phyloP scores from a whole-genome alignment of 2,888 invertebrate genomes.

The Cataglyphis cursor region DNA sequence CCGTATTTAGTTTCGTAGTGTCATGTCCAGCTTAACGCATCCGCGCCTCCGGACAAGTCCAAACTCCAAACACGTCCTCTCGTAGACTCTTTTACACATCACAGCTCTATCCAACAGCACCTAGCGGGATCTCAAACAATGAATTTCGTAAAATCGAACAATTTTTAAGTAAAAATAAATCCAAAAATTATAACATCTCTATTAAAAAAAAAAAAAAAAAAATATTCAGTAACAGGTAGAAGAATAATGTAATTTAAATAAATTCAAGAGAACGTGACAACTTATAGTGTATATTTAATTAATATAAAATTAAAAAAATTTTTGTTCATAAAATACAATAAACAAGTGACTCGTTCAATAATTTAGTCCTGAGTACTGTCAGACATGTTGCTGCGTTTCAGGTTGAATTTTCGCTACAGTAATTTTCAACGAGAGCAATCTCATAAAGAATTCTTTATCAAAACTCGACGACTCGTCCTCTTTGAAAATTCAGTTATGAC shows the following conservation, averaged over 20 bases:
- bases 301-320: not conserved
- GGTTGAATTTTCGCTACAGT: not conserved
- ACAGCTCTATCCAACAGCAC: slow-evolving; percentile 82
- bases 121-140: slow-evolving; percentile 27
- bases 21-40: slow-evolving; percentile 86
- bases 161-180: not conserved
- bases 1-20: slow-evolving; percentile 85
- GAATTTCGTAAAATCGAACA: not conserved
- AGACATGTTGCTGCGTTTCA: not conserved
- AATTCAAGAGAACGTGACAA: not conserved
- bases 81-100: slow-evolving; percentile 77
- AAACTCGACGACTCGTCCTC: not conserved
- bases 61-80: slow-evolving; percentile 82
- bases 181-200: not conserved
- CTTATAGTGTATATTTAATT: not conserved
- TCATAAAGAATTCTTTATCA: slow-evolving; percentile 29
- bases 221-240: not conserved
- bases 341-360: not conserved
- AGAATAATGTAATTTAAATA: not conserved
- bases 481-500: slow-evolving; percentile 49
- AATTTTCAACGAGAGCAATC: not conserved
- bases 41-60: slow-evolving; percentile 85
- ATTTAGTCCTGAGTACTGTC: not conserved
- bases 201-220: not conserved
- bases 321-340: not conserved